phyloP scores from a whole-genome alignment of 2,797 vertebrate genomes.

The Diceros bicornis region DNA sequence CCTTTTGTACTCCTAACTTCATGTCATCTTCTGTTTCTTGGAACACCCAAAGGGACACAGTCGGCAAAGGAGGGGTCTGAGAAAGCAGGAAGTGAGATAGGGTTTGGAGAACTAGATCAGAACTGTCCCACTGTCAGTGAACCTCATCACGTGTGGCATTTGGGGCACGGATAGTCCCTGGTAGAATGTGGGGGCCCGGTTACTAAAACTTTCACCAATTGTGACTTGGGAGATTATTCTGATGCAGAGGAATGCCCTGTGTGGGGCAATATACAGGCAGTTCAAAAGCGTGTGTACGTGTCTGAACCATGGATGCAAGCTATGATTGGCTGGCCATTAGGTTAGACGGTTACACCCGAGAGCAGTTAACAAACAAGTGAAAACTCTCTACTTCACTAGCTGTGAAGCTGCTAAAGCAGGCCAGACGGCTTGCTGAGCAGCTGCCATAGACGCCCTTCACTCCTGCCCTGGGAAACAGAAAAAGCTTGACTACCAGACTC shows the following conservation, averaged over 20 bases:
- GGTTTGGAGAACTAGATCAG: background rate
- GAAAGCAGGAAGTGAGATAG: background rate
- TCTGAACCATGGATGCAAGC: background rate
- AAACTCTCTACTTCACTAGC: background rate
- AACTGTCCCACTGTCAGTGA: background rate
- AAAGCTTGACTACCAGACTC: too few relatives aligned
- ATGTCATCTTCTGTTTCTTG: background rate
- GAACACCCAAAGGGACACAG: background rate
- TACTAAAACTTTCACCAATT: conserved; percentile 5
- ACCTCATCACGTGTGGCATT: background rate
- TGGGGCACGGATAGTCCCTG: background rate
- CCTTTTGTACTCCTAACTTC: background rate
- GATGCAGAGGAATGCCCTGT: background rate
- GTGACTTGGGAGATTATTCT: conserved; percentile 1
- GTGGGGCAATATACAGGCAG: background rate
- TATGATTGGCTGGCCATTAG: background rate
- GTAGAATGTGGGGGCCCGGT: background rate
- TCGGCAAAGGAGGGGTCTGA: background rate
- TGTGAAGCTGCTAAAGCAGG: background rate
- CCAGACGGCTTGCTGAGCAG: background rate
- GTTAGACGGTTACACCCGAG: conserved; percentile 30
- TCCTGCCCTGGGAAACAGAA: too few relatives aligned
- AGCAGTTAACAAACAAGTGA: background rate
- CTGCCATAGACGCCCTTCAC: background rate
- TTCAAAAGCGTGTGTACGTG: background rate